Evolutionary conservation across 2,113 vertebrate species (phyloP).

Genomic region (Balaeniceps rex): DNA sequence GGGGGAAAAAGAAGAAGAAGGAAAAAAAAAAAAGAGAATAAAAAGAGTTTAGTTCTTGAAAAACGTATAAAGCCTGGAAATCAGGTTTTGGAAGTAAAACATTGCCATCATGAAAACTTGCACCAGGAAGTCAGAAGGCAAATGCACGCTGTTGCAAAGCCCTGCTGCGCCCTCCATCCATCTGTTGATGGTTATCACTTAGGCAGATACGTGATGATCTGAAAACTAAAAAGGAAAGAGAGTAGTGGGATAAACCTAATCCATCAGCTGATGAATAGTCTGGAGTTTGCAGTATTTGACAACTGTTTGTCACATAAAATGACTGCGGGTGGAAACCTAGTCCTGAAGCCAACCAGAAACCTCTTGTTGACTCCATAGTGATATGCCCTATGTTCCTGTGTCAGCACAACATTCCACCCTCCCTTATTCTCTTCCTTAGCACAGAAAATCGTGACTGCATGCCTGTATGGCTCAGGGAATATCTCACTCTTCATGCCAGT

Average conservation of each 20-base stretch:
- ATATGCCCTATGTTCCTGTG: not conserved
- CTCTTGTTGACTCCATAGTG: not conserved
- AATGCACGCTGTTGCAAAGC: not conserved
- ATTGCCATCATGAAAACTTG: not conserved
- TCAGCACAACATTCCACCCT: not conserved
- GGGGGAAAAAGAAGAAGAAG: rapidly evolving
- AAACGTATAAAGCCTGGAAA: not conserved
- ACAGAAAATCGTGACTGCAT: rapidly evolving
- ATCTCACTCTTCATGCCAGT: not conserved
- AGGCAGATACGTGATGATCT: not conserved
- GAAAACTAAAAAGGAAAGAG: conserved; percentile 17
- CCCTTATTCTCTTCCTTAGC: not conserved
- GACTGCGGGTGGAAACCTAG: not conserved
- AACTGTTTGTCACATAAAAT: not conserved
- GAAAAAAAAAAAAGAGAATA: too few relatives aligned
- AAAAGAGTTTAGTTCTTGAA: not conserved
- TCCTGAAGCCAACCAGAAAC: not conserved
- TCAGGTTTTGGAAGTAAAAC: not conserved
- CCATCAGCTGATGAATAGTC: not conserved
- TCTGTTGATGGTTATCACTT: conserved; percentile 58
- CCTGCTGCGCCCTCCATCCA: conserved; percentile 8
- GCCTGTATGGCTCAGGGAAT: rapidly evolving
- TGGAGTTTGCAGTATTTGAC: not conserved
- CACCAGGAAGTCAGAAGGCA: not conserved
- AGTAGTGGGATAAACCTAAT: not conserved